Percentiles rank a stretch among this genome's conserved stretches.
phyloP scores from a whole-genome alignment of 2,797 vertebrate genomes.

The Ceyx erithaca region DNA sequence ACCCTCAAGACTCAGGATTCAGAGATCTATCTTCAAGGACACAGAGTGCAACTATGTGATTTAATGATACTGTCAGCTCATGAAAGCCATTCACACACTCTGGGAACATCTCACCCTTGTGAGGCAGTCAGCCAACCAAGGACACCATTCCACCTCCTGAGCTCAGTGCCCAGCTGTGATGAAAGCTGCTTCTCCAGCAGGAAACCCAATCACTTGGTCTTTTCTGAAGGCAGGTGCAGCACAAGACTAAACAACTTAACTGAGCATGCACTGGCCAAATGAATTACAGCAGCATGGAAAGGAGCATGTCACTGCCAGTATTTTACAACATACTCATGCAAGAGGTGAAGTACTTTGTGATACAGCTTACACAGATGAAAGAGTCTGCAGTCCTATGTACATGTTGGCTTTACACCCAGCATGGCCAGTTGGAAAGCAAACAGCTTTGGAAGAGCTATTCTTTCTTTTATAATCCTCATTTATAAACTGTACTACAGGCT shows the following conservation, averaged over 20 bases:
- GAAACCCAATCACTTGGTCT: background rate
- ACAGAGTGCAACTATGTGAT: background rate
- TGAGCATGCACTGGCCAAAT: background rate
- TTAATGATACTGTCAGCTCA: background rate
- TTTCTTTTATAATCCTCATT: conserved; percentile 17
- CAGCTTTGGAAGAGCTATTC: background rate
- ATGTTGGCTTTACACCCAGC: background rate
- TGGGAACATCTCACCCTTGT: background rate
- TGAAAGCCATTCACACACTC: background rate
- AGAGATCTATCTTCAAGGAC: background rate
- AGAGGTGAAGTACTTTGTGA: background rate
- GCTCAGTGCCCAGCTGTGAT: background rate
- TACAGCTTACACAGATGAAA: background rate
- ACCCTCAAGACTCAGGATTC: background rate
- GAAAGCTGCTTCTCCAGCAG: background rate
- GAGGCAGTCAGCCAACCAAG: background rate
- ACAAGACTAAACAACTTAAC: background rate
- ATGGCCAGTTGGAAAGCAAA: background rate
- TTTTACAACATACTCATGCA: background rate
- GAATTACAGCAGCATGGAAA: background rate
- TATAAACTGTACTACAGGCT: background rate
- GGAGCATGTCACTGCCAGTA: background rate
- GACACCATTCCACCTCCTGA: background rate
- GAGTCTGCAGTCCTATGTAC: background rate
- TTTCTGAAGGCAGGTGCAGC: background rate